Base-by-base conservation (phyloP, 2,888 invertebrate genomes). In the Saturnia pavonia region DNA sequence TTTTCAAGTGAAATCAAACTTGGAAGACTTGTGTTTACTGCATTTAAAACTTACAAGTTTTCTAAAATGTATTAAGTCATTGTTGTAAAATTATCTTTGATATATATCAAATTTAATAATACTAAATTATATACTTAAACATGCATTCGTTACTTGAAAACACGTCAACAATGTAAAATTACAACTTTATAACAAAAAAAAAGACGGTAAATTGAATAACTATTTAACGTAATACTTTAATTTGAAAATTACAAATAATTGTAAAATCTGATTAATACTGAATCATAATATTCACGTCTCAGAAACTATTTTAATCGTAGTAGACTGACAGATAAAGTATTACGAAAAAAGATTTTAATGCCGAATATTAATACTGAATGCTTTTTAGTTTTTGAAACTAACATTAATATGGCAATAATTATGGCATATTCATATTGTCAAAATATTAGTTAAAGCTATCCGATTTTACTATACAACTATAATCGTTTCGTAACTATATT, bases 361-460 rank as follows among this genome's bases (percentile, higher is more conserved):
- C 63, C 63, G 34, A 65, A 65, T 40, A 65, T 60, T 4, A 27
- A 65, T 65, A 65, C 25, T 40, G n/a, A 40, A 65, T 40, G 74
- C 74, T 70, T 72, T 78, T 79, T 76, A 78, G 78, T 79, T 80
- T 80, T 80, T 78, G 75, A 80, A 80, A 80, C 84, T 82, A 79
- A 82, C 77, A 79, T 80, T 85, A 86, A 84, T 88, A 88, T 88
- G 88, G 87, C 87, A 85, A 87, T 85, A 81, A 83, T 85, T 86
- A 91, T 89, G 89, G 91, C 91, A 86, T 87, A 85, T 87, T 78
- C 78, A 80, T 85, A 85, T 85, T 85, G 85, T 86, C 85, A 84
- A 88, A 86, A 84, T 76, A 87, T 87, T 85, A 86, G 83, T 91
- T 91, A 91, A 91, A 91, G 91, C 90, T 91, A 81, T 85, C 81